Evolutionary conservation across 2,797 vertebrate species (phyloP), one percentile per base, ranked within the genome.

Genomic region (Neosalanx taihuensis): DNA sequence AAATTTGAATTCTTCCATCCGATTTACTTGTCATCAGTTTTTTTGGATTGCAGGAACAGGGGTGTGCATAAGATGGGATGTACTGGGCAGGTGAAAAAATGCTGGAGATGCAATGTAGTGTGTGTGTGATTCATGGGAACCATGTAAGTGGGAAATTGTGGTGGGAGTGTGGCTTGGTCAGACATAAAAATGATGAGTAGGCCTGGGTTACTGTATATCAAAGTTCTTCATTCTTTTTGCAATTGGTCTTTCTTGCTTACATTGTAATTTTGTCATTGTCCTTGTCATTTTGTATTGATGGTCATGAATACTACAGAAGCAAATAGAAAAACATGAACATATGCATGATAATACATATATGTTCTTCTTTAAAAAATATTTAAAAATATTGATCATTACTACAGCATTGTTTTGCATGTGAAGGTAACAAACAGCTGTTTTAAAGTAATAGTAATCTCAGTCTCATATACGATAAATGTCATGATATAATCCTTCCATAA

Each of bases 401-500:
- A 46, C 13, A 46, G 41, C 41, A 46, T 13, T 46, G 41, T 46
- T 46, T 46, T 46, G 7, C 13, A 46, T 46, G 15, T 13, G 49
- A 10, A 87, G 84, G 83, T 84, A 84, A 85, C 70, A 66, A 59
- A 73, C 63, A 83, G 81, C 79, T 53, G 71, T 77, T 20, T 67
- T 76, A 78, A 82, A 83, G 63, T 77, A 78, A 65, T 67, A 69
- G 78, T 81, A 86, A 84, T 89, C 76, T 83, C 23, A 67, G 77
- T 70, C 70, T 83, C 35, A 37, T 37, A 9, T 3, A 46, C 13
- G 10, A 46, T 46, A 13, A 46, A 46, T 46, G 41, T 9, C 41
- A 46, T 13, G 10, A 9, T 46, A 46, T 46, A 46, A 46, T 46
- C 41, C 41, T 13, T 46, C 10, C 13, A 12, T 13, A 46, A 46